Percentiles rank a stretch among this genome's conserved stretches.
Conservation (phyloP, 2,888 invertebrate species). For the Agrotis exclamationis region DNA sequence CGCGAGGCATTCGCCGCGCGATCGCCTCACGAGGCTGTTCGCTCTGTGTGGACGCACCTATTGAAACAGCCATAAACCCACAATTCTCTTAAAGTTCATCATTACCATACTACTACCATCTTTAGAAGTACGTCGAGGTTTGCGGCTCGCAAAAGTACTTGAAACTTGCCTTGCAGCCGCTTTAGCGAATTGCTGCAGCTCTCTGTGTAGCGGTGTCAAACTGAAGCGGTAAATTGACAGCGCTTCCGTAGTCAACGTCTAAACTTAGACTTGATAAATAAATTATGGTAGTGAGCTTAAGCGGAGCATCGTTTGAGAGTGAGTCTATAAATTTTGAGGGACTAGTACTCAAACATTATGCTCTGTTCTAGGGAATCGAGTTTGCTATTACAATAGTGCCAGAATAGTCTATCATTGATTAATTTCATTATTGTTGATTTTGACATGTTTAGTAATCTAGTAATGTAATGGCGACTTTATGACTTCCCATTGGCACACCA, state of each 20-base stretch:
- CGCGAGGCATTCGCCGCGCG: no score
- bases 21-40: no score
- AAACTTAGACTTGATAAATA: slow-evolving; percentile 35
- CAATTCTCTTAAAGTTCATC: neutral
- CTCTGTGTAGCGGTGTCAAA: slow-evolving; percentile 29
- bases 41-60: no score
- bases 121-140: slow-evolving; percentile 20
- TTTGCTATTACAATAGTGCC: no score
- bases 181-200: slow-evolving; percentile 25
- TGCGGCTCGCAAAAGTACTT: slow-evolving; percentile 49
- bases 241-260: slow-evolving; percentile 22
- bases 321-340: neutral
- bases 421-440: no score
- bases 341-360: neutral
- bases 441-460: no score
- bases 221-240: slow-evolving; percentile 45
- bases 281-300: slow-evolving; percentile 21
- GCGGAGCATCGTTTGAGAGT: neutral
- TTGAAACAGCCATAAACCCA: neutral
- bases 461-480: no score
- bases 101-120: slow-evolving; percentile 25
- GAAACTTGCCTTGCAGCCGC: slow-evolving; percentile 36
- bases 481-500: no score
- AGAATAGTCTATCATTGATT: no score
- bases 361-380: no score